Conservation (phyloP, 53 echinoderm and acorn worm species). For the Paracentrotus lividus region DNA sequence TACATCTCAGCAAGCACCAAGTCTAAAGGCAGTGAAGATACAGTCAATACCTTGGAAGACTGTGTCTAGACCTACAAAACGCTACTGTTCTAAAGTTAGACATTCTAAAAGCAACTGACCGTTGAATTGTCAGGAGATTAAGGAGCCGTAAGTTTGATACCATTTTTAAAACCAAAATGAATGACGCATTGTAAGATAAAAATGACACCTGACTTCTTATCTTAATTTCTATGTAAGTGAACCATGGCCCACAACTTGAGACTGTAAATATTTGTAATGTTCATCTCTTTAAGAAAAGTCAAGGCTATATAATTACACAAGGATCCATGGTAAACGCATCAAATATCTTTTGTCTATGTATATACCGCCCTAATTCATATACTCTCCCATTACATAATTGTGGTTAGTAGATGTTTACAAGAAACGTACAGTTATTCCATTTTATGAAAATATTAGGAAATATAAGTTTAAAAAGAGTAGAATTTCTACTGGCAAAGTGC, state of each 20-base stretch:
- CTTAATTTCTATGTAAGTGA: neutral
- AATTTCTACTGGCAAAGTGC: neutral
- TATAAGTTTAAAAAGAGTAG: neutral
- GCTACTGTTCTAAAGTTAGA: neutral
- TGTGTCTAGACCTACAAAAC: neutral
- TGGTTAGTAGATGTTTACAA: neutral
- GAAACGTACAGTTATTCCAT: neutral
- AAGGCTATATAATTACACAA: neutral
- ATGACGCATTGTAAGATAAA: neutral
- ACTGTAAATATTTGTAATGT: neutral
- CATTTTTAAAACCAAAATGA: neutral
- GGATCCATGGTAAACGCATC: neutral
- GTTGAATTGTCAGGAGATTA: neutral
- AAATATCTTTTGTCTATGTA: neutral
- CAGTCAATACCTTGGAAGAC: neutral
- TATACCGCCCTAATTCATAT: neutral
- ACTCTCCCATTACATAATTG: neutral
- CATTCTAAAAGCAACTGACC: neutral
- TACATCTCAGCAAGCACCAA: conserved; percentile 20
- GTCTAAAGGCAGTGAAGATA: neutral
- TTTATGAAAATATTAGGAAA: neutral
- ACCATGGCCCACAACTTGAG: neutral
- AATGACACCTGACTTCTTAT: neutral
- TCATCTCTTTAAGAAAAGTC: neutral
- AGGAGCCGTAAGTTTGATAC: neutral